phyloP scores from a whole-genome alignment of 2,113 vertebrate genomes.

The Pteronura brasiliensis region DNA sequence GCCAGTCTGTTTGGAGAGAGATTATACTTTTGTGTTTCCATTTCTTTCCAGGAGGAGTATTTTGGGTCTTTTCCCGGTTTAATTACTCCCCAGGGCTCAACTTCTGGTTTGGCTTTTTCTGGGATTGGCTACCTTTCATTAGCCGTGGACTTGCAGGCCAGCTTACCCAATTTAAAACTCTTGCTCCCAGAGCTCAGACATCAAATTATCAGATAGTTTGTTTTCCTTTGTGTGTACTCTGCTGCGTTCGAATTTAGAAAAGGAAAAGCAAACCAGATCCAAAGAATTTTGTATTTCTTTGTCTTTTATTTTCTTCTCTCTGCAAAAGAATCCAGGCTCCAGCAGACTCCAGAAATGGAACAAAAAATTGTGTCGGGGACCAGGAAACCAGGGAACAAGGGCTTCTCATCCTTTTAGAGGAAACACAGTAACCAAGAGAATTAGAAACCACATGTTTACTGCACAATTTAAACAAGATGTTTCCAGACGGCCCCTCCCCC shows the following conservation, averaged over 20 bases:
- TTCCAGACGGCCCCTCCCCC: slow-evolving; percentile 53
- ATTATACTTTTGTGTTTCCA: slow-evolving; percentile 54
- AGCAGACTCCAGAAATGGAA: slow-evolving; percentile 48
- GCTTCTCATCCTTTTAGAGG: slow-evolving; percentile 57
- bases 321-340: background rate
- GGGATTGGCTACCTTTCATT: slow-evolving; percentile 63
- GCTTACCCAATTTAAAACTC: slow-evolving; percentile 70
- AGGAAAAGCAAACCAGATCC: background rate
- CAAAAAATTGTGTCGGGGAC: background rate
- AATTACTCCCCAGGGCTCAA: slow-evolving; percentile 71
- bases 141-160: slow-evolving; percentile 39
- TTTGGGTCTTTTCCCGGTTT: slow-evolving; percentile 71
- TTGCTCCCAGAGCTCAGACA: slow-evolving; percentile 23
- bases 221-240: slow-evolving; percentile 57
- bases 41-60: slow-evolving; percentile 70
- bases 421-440: slow-evolving; percentile 57
- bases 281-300: background rate
- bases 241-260: slow-evolving; percentile 45
- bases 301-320: slow-evolving; percentile 54
- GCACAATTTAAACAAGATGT: slow-evolving; percentile 73
- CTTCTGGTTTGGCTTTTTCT: slow-evolving; percentile 76
- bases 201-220: slow-evolving; percentile 68
- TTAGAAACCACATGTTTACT: slow-evolving; percentile 71
- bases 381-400: background rate
- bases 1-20: slow-evolving; percentile 64